Percentiles rank a stretch among this genome's conserved stretches.
These are phyloP conservation scores for Periparus ater DNA, from an alignment of 2,797 vertebrate species.

Conservation along the genomic window DNA sequence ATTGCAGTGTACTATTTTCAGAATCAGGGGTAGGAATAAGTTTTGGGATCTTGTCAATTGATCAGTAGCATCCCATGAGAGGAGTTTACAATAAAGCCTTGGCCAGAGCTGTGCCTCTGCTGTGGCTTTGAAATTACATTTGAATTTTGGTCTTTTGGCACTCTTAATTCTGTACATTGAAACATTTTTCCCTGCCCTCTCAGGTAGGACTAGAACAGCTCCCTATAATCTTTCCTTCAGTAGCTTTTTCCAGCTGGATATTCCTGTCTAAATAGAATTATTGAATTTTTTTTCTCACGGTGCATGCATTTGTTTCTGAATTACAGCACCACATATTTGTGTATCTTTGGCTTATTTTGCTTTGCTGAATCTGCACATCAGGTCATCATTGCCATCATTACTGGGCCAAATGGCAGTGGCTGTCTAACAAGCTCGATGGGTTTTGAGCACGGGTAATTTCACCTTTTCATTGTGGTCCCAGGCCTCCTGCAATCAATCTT, in stretches of 20 bases:
- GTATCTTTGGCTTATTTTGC: background rate
- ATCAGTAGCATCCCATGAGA: background rate
- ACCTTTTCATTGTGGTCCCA: background rate
- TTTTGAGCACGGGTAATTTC: constrained; percentile 1
- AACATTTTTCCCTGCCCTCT: background rate
- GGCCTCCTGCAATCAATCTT: constrained; percentile 42
- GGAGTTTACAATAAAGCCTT: background rate
- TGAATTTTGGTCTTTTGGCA: background rate
- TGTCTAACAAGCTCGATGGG: background rate
- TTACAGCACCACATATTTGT: background rate
- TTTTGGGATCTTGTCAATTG: background rate
- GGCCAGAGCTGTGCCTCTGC: background rate
- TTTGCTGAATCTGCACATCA: background rate
- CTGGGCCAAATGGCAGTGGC: background rate
- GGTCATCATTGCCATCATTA: background rate
- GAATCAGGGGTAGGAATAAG: background rate
- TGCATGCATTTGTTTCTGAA: background rate
- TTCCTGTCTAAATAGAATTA: background rate
- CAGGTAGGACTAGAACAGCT: background rate
- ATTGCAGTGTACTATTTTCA: background rate
- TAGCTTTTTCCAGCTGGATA: background rate
- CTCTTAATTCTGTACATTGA: background rate
- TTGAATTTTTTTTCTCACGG: background rate
- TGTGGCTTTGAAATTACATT: background rate
- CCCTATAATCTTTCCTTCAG: background rate